phyloP scores from a whole-genome alignment of 2,113 vertebrate species.

The Pheucticus melanocephalus region DNA sequence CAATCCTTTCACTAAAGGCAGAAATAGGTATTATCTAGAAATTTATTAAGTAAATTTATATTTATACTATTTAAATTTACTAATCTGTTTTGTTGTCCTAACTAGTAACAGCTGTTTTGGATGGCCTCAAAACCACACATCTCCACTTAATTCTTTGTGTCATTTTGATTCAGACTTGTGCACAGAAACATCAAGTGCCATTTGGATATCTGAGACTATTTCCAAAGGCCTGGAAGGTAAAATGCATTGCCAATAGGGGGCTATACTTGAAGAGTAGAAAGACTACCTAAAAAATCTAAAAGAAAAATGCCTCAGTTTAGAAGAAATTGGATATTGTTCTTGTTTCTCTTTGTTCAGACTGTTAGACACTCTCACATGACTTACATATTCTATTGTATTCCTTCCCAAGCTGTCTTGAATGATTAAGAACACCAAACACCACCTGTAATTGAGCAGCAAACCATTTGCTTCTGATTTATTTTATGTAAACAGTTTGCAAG shows the following conservation, averaged over 20 bases:
- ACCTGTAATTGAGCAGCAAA: not conserved
- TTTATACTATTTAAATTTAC: not conserved
- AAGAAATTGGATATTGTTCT: not conserved
- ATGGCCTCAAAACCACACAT: not conserved
- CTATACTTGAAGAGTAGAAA: not conserved
- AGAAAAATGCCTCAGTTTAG: not conserved
- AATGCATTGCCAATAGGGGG: not conserved
- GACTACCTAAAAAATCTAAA: not conserved
- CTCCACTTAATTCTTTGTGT: not conserved
- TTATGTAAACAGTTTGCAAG: not conserved
- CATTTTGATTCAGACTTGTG: not conserved
- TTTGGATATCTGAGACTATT: not conserved
- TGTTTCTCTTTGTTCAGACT: not conserved
- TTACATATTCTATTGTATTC: not conserved
- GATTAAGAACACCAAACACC: not conserved
- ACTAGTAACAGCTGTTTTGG: not conserved
- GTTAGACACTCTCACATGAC: not conserved
- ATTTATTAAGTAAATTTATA: not conserved
- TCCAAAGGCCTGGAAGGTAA: not conserved
- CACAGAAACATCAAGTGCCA: not conserved
- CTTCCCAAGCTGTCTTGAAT: not conserved
- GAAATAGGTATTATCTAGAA: not conserved
- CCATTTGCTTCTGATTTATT: not conserved
- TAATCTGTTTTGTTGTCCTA: not conserved
- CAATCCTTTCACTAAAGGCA: not conserved